These are phyloP conservation scores for Sarcoramphus papa DNA, from an alignment of 2,797 vertebrate species.

Conservation along the genomic window DNA sequence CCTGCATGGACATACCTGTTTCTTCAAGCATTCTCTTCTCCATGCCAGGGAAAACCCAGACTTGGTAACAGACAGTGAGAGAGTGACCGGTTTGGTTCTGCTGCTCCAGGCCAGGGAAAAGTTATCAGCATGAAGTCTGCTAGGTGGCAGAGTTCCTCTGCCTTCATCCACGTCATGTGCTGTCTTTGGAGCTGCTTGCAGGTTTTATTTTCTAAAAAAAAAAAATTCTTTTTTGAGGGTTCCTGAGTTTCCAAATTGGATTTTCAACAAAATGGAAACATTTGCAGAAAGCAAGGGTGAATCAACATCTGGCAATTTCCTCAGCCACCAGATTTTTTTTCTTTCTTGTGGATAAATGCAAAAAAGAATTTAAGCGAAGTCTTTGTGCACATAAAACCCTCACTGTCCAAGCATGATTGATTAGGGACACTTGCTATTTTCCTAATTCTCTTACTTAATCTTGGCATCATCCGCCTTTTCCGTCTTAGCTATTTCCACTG, in stretches of 20 bases:
- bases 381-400: conserved; percentile 9
- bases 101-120: background rate
- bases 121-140: background rate
- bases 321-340: background rate
- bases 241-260: background rate
- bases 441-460: background rate
- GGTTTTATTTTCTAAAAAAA: background rate
- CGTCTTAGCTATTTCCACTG: background rate
- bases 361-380: background rate
- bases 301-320: background rate
- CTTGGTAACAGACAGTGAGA: background rate
- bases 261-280: conserved; percentile 9
- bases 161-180: background rate
- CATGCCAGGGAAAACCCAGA: background rate
- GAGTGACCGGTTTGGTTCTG: fast-evolving
- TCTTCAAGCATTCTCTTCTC: background rate
- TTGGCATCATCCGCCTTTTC: background rate
- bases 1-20: background rate
- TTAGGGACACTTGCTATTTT: background rate
- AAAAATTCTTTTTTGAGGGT: background rate
- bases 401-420: conserved; percentile 16
- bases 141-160: background rate
- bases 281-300: background rate
- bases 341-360: background rate
- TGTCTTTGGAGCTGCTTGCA: background rate